Conservation (phyloP, 2,797 vertebrate species). For the Carapus acus region DNA sequence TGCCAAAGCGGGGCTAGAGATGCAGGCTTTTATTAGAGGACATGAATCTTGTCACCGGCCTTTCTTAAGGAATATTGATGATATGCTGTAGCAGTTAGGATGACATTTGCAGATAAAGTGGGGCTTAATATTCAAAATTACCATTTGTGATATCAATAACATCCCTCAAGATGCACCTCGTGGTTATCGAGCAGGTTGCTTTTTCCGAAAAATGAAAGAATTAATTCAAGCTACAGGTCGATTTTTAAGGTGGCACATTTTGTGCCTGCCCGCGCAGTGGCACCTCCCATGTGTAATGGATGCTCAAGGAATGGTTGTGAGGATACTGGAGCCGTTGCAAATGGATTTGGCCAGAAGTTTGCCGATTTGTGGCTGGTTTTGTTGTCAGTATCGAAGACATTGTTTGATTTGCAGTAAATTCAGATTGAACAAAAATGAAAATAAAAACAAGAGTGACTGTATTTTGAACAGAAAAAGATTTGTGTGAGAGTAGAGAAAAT, state of each 20-base stretch:
- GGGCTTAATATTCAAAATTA: conserved; percentile 69
- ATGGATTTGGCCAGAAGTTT: conserved; percentile 38
- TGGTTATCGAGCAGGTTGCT: conserved; percentile 56
- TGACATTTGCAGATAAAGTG: conserved; percentile 67
- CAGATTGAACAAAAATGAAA: conserved; percentile 22
- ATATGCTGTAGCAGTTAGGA: conserved; percentile 40
- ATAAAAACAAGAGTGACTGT: conserved; percentile 36
- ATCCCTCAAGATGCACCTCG: conserved; percentile 52
- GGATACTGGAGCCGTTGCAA: conserved; percentile 36
- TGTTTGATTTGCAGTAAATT: conserved; percentile 28
- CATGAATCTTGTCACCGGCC: conserved; percentile 65
- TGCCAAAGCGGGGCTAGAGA: conserved; percentile 55
- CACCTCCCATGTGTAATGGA: conserved; percentile 59
- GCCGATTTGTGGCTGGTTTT: conserved; percentile 16
- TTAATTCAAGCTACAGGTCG: conserved; percentile 64
- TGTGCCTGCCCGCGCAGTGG: conserved; percentile 48
- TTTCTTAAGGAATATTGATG: conserved; percentile 65
- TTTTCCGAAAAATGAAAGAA: conserved; percentile 64
- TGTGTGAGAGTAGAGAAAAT: conserved; percentile 37
- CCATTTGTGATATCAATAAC: conserved; percentile 63
- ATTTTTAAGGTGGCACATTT: conserved; percentile 65
- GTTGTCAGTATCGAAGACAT: conserved; percentile 30
- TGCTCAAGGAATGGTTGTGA: conserved; percentile 50
- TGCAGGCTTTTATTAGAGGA: conserved; percentile 69
- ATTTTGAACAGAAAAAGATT: conserved; percentile 48